Evolutionary conservation across 2,113 vertebrate species (phyloP), one percentile per base, ranked within the genome.

Genomic region (Gymnocephalus cernua): DNA sequence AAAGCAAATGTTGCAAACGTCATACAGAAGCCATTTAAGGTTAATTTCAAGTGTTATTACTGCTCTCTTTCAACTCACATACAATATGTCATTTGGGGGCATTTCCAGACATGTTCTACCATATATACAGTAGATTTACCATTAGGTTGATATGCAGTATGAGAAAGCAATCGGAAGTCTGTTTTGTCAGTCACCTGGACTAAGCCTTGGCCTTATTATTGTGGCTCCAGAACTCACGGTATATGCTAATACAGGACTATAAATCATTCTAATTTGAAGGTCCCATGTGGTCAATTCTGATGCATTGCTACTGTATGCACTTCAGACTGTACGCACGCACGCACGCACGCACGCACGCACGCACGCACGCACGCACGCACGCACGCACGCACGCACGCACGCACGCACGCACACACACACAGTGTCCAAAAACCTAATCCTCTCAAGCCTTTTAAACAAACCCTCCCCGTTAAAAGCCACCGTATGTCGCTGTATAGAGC

Each of bases 201-300:
- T n/a, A 53, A 83, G 64, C 25, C 14, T 2, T 6, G 45, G 63
- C 12, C 69, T 77, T 23, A 47, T 58, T 72, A 77, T 50, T 53
- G 62, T 25, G 9, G 58, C 69, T 75, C 62, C 65, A 76, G 25
- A 67, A 74, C 57, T 62, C 44, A 47, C 50, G 59, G 44, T 51
- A 48, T 75, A 84, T 58, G 51, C 78, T 82, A 83, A 87, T 58
- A 64, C 54, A 11, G 18, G 50, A 54, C 72, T 65, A 84, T 88
- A 77, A 88, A 86, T 88, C 87, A 88, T 73, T 58, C 29, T 80
- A 73, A 84, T 86, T 75, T 82, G 84, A 88, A 76, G 66, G 58
- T 76, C 77, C 70, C 66, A n/a, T 59, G 79, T 80, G 84, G 73
- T 80, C 64, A 58, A 23, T 70, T 90, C 77, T 83, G 64, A 86